Conservation (phyloP, 2,113 vertebrate genomes). For the Sorex araneus region DNA sequence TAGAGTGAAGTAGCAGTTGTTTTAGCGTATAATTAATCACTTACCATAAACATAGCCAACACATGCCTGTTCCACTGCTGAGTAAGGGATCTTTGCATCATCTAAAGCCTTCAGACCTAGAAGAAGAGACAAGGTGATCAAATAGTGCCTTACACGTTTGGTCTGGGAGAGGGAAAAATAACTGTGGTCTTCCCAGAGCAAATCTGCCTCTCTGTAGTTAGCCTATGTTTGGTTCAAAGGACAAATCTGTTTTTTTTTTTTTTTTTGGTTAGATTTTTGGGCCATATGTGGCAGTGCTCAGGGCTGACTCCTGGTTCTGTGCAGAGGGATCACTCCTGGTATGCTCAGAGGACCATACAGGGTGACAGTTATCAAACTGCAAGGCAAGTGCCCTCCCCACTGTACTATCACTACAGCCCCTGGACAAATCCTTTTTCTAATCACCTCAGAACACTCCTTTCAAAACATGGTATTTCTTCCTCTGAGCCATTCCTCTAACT, state of each 20-base stretch:
- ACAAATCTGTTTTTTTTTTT: not conserved
- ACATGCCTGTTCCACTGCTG: slow-evolving; percentile 94
- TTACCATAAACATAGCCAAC: slow-evolving; percentile 97
- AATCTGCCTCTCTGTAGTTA: not conserved
- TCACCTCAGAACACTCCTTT: slow-evolving; percentile 21
- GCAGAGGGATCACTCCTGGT: too few relatives aligned
- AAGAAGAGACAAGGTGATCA: slow-evolving; percentile 45
- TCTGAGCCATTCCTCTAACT: not conserved
- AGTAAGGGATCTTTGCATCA: slow-evolving; percentile 95
- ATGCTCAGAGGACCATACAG: too few relatives aligned
- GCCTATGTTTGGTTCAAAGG: slow-evolving; percentile 15
- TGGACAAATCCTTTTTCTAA: not conserved
- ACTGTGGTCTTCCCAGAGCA: not conserved
- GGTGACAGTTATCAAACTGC: too few relatives aligned
- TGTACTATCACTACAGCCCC: too few relatives aligned
- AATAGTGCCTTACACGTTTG: slow-evolving; percentile 28
- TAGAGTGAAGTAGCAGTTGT: not conserved
- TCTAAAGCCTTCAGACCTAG: slow-evolving; percentile 94
- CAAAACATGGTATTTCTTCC: not conserved
- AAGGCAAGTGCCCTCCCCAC: too few relatives aligned
- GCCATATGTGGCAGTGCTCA: too few relatives aligned
- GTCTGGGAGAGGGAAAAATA: slow-evolving; percentile 28
- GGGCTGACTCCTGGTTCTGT: too few relatives aligned
- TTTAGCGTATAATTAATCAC: slow-evolving; percentile 49
- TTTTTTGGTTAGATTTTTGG: too few relatives aligned